These are phyloP conservation scores for Brachionus calyciflorus DNA, from an alignment of 1,140 invertebrate species.

Conservation along the genomic window DNA sequence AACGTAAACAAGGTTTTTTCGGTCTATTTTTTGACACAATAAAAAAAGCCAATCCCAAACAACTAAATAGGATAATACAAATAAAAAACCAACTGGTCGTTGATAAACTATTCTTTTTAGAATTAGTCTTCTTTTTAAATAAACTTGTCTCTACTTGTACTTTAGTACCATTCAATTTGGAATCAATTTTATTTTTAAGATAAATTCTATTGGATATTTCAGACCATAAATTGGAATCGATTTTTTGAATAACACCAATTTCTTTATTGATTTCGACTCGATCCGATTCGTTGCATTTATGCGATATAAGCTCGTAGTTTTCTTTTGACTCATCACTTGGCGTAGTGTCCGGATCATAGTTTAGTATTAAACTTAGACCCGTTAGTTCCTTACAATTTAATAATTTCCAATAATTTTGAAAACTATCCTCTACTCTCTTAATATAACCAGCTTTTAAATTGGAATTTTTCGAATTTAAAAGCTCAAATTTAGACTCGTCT, in stretches of 20 bases:
- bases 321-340: slow-evolving; percentile 13
- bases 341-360: not conserved
- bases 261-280: not conserved
- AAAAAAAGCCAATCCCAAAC: not conserved
- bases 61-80: not conserved
- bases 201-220: slow-evolving; percentile 14
- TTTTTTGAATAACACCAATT: not conserved
- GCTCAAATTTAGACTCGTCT: not conserved
- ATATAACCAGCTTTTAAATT: not conserved
- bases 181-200: slow-evolving; percentile 3
- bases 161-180: not conserved
- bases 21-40: not conserved
- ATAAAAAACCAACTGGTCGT: not conserved
- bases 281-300: not conserved
- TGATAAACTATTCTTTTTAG: not conserved
- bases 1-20: slow-evolving; percentile 26
- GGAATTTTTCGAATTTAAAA: not conserved
- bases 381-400: slow-evolving; percentile 25
- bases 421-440: not conserved
- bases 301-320: slow-evolving; percentile 30
- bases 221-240: not conserved
- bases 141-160: not conserved
- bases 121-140: not conserved
- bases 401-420: slow-evolving; percentile 21
- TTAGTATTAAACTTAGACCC: slow-evolving; percentile 2